Evolutionary conservation across 2,797 vertebrate species (phyloP).

Genomic region (Rhinophrynus dorsalis): DNA sequence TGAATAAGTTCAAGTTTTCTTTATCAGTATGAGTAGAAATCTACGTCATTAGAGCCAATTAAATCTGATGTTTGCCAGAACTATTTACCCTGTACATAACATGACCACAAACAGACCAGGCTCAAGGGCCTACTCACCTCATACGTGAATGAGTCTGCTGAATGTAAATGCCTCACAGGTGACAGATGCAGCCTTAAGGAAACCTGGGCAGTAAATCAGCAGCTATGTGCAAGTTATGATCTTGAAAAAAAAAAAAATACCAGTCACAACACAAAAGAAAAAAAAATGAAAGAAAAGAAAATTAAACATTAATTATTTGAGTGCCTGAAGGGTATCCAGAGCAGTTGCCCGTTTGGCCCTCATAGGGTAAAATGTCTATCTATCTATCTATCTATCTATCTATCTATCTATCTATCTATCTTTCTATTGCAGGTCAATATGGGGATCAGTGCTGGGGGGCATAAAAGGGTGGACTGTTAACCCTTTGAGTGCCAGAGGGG

Average conservation of each 20-base stretch:
- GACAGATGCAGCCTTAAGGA: constrained; percentile 16
- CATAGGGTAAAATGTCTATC: too few relatives aligned
- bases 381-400: too few relatives aligned
- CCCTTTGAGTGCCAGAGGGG: too few relatives aligned
- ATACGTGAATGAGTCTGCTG: not conserved
- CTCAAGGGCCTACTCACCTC: constrained; percentile 32
- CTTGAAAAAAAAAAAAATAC: not conserved
- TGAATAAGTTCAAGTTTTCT: constrained; percentile 7
- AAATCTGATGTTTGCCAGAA: constrained; percentile 42
- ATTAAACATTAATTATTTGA: too few relatives aligned
- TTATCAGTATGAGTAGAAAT: constrained; percentile 12
- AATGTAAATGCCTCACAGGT: constrained; percentile 17
- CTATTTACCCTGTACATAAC: constrained; percentile 27
- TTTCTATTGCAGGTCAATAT: too few relatives aligned
- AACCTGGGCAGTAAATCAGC: constrained; percentile 18
- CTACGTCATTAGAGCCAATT: constrained; percentile 40
- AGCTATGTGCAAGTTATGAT: not conserved
- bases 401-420: too few relatives aligned
- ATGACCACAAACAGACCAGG: constrained; percentile 27
- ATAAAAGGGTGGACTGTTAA: too few relatives aligned
- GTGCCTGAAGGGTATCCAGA: too few relatives aligned
- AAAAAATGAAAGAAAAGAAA: too few relatives aligned
- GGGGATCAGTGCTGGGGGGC: too few relatives aligned
- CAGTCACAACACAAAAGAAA: not conserved
- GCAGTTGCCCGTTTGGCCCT: too few relatives aligned